phyloP scores from a whole-genome alignment of 64 coral and sea anemone genomes.

The Hydrozoanthus tunicans region DNA sequence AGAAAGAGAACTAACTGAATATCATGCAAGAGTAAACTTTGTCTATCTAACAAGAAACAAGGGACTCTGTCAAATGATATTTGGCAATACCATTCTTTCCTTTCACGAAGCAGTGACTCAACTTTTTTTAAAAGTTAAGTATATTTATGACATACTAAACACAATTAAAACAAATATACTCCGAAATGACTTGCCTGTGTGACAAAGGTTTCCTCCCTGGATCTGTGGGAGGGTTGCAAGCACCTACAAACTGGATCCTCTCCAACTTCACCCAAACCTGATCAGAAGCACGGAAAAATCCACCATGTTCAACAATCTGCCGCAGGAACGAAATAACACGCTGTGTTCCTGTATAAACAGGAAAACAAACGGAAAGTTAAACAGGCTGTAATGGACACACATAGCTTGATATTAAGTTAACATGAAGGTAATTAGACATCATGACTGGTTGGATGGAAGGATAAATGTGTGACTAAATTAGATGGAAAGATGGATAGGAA shows the following conservation, averaged over 20 bases:
- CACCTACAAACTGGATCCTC: slow-evolving; percentile 98
- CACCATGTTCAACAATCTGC: slow-evolving; percentile 95
- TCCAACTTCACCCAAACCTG: slow-evolving; percentile 98
- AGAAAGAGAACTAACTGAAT: not conserved
- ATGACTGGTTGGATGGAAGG: too few species aligned
- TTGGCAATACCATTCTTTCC: too few species aligned
- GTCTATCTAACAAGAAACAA: not conserved
- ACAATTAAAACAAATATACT: not conserved
- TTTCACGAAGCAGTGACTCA: too few species aligned
- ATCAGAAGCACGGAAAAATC: slow-evolving; percentile 84
- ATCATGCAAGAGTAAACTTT: not conserved
- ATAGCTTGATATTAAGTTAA: too few species aligned
- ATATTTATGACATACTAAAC: too few species aligned
- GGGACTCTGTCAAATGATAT: not conserved
- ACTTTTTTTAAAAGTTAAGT: too few species aligned
- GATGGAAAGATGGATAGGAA: not conserved
- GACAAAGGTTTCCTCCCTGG: slow-evolving; percentile 94
- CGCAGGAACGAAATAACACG: slow-evolving; percentile 94
- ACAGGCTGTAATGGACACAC: too few species aligned
- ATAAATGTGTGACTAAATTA: not conserved
- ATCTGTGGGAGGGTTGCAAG: slow-evolving; percentile 96
- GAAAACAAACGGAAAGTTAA: not conserved
- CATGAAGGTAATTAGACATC: too few species aligned
- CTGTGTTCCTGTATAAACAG: slow-evolving; percentile 77
- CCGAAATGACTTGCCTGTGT: slow-evolving; percentile 63